phyloP scores from a whole-genome alignment of 2,888 invertebrate genomes.

The Panzeria rudis region DNA sequence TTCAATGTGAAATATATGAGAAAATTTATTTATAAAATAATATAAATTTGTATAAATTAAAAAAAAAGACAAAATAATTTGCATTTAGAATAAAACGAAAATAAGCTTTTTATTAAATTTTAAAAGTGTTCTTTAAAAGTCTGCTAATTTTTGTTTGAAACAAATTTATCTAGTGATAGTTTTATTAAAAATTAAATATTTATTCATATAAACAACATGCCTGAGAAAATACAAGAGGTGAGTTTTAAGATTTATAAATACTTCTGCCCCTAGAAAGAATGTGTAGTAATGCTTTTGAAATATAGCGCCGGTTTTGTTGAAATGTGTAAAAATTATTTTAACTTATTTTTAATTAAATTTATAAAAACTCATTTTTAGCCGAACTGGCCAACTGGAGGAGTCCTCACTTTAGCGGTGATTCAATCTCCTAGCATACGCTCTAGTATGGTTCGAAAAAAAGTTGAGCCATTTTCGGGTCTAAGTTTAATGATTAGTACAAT shows the following conservation, averaged over 20 bases:
- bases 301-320: too few species aligned
- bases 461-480: too few species aligned
- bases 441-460: too few species aligned
- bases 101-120: constrained; percentile 8
- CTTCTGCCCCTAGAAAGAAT: too few species aligned
- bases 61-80: constrained; percentile 25
- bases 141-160: constrained; percentile 35
- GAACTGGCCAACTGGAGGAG: too few species aligned
- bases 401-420: too few species aligned
- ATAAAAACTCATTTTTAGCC: too few species aligned
- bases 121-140: constrained; percentile 51
- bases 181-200: constrained; percentile 23
- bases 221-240: constrained; percentile 59
- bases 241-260: constrained; percentile 20
- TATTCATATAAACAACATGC: constrained; percentile 40
- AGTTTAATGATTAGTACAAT: too few species aligned
- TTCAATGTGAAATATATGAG: constrained; percentile 45
- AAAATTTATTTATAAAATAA: constrained; percentile 21
- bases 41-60: constrained; percentile 9
- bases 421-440: too few species aligned
- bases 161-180: neutral
- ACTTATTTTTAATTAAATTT: too few species aligned
- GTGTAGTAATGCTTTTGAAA: too few species aligned
- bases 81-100: constrained; percentile 59
- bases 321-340: too few species aligned